Evolutionary conservation across 2,797 vertebrate genomes (phyloP).

Genomic region (Enteromius trimaculatus): DNA sequence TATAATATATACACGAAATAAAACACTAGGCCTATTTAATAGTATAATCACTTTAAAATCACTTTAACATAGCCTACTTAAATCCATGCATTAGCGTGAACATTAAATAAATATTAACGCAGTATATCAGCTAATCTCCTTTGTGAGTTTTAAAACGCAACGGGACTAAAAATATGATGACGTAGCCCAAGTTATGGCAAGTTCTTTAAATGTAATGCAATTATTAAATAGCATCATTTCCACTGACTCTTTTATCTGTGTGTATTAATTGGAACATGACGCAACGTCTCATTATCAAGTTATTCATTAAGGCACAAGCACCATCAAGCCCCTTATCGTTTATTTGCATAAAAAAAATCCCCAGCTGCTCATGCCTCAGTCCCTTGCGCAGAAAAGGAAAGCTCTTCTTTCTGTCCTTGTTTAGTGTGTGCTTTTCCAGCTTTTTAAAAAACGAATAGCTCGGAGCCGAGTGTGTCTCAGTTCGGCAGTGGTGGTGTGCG

Average conservation of each 20-base stretch:
- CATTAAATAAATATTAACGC: not conserved
- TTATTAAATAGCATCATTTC: not conserved
- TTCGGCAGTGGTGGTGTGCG: conserved; percentile 49
- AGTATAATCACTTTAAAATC: conserved; percentile 12
- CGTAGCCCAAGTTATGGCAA: not conserved
- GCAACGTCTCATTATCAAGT: conserved; percentile 29
- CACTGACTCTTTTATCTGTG: not conserved
- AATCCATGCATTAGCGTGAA: not conserved
- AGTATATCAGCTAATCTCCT: not conserved
- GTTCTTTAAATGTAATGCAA: not conserved
- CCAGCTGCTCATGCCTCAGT: conserved; percentile 24
- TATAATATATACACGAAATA: conserved; percentile 17
- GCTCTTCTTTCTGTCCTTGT: conserved; percentile 73
- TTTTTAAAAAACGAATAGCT: conserved; percentile 76
- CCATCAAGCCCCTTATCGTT: conserved; percentile 52
- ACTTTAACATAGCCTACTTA: not conserved
- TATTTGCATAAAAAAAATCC: conserved; percentile 67
- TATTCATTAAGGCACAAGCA: conserved; percentile 11
- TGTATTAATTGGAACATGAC: conserved; percentile 3
- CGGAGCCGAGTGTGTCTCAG: conserved; percentile 72
- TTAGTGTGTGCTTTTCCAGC: conserved; percentile 66
- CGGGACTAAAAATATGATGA: not conserved
- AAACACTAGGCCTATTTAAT: not conserved
- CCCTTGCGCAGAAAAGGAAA: conserved; percentile 63
- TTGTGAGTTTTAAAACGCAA: not conserved